Evolutionary conservation across 2,888 invertebrate genomes (phyloP), one percentile per base, ranked within the genome.

Genomic region (Phymatocera aterrima): DNA sequence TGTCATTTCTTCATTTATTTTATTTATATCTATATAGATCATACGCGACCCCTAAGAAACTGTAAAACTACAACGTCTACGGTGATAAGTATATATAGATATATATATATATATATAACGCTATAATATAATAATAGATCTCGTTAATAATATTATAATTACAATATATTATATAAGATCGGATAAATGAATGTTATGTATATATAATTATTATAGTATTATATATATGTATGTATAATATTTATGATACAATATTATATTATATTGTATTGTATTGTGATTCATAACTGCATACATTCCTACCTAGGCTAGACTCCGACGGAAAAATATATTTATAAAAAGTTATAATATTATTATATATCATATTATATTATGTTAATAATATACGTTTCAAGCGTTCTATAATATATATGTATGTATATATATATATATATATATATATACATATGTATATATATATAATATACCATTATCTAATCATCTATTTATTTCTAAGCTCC

Each of bases 301-400:
- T 89, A 90, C 88, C 89, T 89, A 90, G 87, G 88, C 89, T 90
- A 90, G 87, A 90, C 88, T 90, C 88, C 88, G 90, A 90, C 90
- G 90, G 87, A 90, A 90, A 90, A 90, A 90, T 90, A 90, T 90
- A 90, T 90, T 89, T 90, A 89, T 90, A 90, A 90, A 90, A 90
- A 90, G 89, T 90, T 90, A 90, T 88, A 89, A 88, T 90, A 87
- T 88, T 84, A 86, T 75, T 40, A 80, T 82, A 78, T 84, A 70
- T 77, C 78, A 80, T 57, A 46, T 21, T 80, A 79, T 80, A 65
- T 82, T 79, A 85, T 88, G 80, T 81, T 75, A 80, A 77, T 80
- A 78, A 87, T 87, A 87, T 89, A 89, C 85, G 86, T 82, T 82
- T 84, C 84, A 85, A 84, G 82, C 81, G 80, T 85, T 78, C 78